Percentiles rank a stretch among this genome's conserved stretches.
phyloP scores from a whole-genome alignment of 2,888 invertebrate genomes.

The Drosophila rubida region DNA sequence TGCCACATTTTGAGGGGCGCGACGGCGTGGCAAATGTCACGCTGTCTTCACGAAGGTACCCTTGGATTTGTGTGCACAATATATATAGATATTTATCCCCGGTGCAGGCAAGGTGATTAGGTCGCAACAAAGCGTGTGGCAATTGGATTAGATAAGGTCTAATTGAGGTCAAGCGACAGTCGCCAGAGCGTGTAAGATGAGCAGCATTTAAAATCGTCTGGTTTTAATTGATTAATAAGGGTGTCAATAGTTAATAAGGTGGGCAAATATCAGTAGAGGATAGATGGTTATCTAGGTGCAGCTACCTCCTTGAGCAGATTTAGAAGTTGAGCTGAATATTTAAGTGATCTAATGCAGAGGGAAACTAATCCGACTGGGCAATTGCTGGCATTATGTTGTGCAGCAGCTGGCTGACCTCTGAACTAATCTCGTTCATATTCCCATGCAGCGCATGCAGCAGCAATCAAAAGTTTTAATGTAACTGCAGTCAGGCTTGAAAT shows the following conservation, averaged over 20 bases:
- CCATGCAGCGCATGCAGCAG: slow-evolving; percentile 52
- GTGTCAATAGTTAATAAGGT: background rate
- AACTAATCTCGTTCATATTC: slow-evolving; percentile 46
- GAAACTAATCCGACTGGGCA: no score
- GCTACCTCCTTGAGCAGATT: no score
- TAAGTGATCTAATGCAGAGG: no score
- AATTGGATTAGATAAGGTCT: slow-evolving; percentile 68
- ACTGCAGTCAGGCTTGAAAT: slow-evolving; percentile 72
- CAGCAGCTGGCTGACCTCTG: slow-evolving; percentile 27
- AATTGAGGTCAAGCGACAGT: slow-evolving; percentile 68
- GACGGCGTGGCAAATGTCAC: slow-evolving; percentile 59
- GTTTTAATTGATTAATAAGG: slow-evolving; percentile 28
- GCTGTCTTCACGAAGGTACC: slow-evolving; percentile 56
- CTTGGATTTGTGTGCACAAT: slow-evolving; percentile 28
- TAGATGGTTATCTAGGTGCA: no score
- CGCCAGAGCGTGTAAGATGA: slow-evolving; percentile 42
- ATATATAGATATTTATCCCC: slow-evolving; percentile 34
- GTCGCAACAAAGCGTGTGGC: slow-evolving; percentile 58
- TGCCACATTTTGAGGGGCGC: slow-evolving; percentile 45
- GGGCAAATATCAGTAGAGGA: no score
- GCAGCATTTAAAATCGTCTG: slow-evolving; percentile 9
- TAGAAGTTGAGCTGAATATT: no score
- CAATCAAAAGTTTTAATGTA: slow-evolving; percentile 77
- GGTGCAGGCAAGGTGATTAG: slow-evolving; percentile 70
- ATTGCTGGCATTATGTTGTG: slow-evolving; percentile 23